Conservation (phyloP, 2,113 vertebrate genomes). For the Eurypyga helias region DNA sequence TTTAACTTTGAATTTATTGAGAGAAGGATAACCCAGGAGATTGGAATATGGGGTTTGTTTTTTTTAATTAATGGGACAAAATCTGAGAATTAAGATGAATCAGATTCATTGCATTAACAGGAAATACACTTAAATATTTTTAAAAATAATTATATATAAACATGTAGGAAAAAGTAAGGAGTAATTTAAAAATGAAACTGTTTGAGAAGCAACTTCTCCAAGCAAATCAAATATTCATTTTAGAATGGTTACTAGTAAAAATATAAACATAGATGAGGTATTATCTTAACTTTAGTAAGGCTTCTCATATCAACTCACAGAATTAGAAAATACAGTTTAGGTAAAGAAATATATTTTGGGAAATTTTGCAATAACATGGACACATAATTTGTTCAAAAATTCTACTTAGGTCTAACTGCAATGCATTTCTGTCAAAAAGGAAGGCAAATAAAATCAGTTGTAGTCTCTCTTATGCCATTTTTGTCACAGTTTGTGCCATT, state of each 20-base stretch:
- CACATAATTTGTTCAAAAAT: background rate
- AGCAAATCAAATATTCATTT: background rate
- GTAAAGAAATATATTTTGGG: background rate
- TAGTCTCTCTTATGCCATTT: background rate
- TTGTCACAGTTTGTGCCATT: background rate
- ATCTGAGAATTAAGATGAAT: background rate
- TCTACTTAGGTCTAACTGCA: background rate
- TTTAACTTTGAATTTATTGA: background rate
- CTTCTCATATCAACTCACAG: background rate
- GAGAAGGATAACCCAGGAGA: background rate
- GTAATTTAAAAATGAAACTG: background rate
- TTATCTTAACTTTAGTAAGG: background rate
- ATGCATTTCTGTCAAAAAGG: background rate
- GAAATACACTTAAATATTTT: background rate
- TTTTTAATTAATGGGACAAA: background rate
- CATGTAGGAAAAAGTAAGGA: background rate
- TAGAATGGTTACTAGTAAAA: background rate
- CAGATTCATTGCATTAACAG: background rate
- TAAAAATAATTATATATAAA: background rate
- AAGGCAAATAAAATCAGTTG: background rate
- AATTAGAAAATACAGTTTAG: background rate
- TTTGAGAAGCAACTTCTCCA: background rate
- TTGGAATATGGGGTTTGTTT: rapidly evolving
- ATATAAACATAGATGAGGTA: background rate
- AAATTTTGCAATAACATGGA: background rate